These are phyloP conservation scores for Batillaria attramentaria DNA, from an alignment of 1,140 invertebrate species.

Conservation along the genomic window DNA sequence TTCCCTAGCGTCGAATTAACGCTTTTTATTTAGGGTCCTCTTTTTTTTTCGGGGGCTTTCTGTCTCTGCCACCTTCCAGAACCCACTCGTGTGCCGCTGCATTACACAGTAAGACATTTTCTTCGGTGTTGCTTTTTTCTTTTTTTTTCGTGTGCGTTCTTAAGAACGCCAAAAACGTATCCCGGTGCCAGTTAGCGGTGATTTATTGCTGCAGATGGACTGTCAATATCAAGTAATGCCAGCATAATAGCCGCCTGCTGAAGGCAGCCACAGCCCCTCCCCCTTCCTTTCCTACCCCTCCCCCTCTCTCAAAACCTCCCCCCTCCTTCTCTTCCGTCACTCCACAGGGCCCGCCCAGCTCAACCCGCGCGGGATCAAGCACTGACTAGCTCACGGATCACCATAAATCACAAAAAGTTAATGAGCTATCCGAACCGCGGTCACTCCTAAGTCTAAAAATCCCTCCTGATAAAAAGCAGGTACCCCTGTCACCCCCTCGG, in stretches of 20 bases:
- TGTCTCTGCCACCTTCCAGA: no score
- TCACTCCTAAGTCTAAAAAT: constrained; percentile 13
- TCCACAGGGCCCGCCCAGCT: background rate
- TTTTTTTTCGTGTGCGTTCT: background rate
- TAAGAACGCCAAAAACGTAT: constrained; percentile 7
- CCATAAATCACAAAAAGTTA: constrained; percentile 40
- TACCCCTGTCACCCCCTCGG: constrained; percentile 1
- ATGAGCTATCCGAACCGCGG: constrained; percentile 33
- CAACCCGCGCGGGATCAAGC: constrained; percentile 23
- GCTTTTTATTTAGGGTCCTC: no score
- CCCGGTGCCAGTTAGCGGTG: constrained; percentile 31
- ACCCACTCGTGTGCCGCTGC: no score
- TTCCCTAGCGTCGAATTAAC: no score
- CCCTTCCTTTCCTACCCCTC: background rate
- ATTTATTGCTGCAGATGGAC: constrained; percentile 33
- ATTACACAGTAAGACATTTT: no score
- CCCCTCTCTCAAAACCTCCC: background rate
- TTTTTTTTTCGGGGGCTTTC: no score
- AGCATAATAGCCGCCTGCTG: constrained; percentile 17
- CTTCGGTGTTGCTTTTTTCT: no score
- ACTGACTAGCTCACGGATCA: constrained; percentile 30
- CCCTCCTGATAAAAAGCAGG: constrained; percentile 26
- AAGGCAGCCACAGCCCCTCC: background rate
- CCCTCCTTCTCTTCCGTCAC: background rate
- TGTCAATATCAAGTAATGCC: constrained; percentile 39